Conservation (phyloP, 2,113 vertebrate species). For the Rafetus swinhoei region DNA sequence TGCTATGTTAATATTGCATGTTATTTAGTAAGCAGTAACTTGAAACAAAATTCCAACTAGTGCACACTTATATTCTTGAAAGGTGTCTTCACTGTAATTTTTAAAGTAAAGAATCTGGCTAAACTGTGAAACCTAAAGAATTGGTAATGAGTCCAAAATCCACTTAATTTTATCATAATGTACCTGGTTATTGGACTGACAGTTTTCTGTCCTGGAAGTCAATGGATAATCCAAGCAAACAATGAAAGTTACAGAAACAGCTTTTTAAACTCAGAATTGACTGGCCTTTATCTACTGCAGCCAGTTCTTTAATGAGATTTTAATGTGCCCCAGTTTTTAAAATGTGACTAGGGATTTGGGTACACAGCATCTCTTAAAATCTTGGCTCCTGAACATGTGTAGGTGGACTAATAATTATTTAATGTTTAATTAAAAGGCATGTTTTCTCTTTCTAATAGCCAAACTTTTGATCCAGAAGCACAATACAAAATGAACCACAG, state of each 20-base stretch:
- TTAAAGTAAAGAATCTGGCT: background rate
- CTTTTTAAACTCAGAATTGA: background rate
- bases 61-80: background rate
- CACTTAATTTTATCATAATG: background rate
- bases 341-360: background rate
- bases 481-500: slow-evolving; percentile 91
- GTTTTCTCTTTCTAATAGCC: slow-evolving; percentile 30
- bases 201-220: background rate
- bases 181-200: background rate
- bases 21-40: background rate
- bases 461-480: slow-evolving; percentile 78
- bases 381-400: background rate
- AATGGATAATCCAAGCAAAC: background rate
- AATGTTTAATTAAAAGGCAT: background rate
- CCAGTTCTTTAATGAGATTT: background rate
- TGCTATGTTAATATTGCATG: background rate
- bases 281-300: background rate
- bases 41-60: background rate
- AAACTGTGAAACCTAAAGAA: background rate
- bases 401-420: background rate
- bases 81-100: background rate
- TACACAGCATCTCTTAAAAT: background rate
- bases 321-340: background rate
- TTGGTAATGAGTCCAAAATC: background rate
- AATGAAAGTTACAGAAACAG: background rate